Evolutionary conservation across 2,797 vertebrate species (phyloP).

Genomic region (Stomatorhinus walkeri): DNA sequence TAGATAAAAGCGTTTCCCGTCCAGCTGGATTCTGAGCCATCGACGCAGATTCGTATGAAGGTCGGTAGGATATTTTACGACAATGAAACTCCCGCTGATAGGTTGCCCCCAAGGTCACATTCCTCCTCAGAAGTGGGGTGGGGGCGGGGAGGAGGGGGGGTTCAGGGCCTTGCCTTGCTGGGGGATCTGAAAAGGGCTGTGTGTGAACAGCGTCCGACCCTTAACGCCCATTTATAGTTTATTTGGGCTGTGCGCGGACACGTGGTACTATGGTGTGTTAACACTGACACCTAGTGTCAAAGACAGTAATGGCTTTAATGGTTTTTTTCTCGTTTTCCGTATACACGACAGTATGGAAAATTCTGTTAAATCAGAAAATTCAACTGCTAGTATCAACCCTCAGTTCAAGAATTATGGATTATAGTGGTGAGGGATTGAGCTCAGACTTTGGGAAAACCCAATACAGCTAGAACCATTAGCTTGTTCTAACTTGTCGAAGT

Average conservation of each 20-base stretch:
- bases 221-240: background rate
- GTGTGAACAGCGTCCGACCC: background rate
- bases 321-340: background rate
- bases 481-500: background rate
- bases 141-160: background rate
- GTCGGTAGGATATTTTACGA: conserved; percentile 29
- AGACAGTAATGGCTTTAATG: background rate
- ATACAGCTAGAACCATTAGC: background rate
- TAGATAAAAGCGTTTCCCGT: background rate
- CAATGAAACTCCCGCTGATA: conserved; percentile 33
- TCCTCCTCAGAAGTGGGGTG: conserved; percentile 27
- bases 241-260: background rate
- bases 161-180: background rate
- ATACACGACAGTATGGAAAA: background rate
- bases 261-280: background rate
- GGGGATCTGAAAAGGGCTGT: conserved; percentile 14
- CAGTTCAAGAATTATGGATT: background rate
- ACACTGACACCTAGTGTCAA: conserved; percentile 15
- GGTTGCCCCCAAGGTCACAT: conserved; percentile 43
- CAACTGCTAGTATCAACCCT: background rate
- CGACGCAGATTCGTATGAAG: background rate
- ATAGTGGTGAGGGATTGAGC: background rate
- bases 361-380: background rate
- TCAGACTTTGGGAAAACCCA: background rate
- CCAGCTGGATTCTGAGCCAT: background rate